phyloP scores from a whole-genome alignment of 2,888 invertebrate genomes.

The Ferrisia virgata region DNA sequence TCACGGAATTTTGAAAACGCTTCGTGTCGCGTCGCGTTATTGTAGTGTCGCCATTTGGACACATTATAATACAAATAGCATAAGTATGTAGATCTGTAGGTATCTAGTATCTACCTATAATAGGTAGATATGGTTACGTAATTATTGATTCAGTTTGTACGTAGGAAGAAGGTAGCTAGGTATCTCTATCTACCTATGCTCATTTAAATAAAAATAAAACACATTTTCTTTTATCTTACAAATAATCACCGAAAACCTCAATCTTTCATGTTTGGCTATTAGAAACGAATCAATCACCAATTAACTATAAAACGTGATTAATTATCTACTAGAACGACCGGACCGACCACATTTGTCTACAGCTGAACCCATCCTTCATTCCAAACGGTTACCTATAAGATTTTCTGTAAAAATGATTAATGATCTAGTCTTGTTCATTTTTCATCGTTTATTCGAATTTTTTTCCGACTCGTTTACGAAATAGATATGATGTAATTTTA shows the following conservation, averaged over 20 bases:
- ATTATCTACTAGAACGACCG: constrained; percentile 16
- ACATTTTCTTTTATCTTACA: neutral
- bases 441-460: neutral
- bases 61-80: neutral
- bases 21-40: neutral
- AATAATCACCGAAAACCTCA: neutral
- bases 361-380: constrained; percentile 1
- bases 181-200: no score
- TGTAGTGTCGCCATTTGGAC: neutral
- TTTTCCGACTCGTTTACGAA: neutral
- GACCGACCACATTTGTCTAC: neutral
- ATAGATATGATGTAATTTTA: neutral
- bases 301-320: constrained; percentile 35
- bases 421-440: neutral
- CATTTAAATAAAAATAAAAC: neutral
- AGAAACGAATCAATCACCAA: constrained; percentile 27
- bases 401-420: constrained; percentile 10
- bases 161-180: no score
- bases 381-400: neutral
- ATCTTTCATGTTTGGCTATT: neutral
- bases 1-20: constrained; percentile 1
- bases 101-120: no score
- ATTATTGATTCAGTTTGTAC: neutral
- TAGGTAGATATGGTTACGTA: no score
- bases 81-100: no score